Evolutionary conservation across 2,888 invertebrate species (phyloP).

Genomic region (Lithophane semibrunnea): DNA sequence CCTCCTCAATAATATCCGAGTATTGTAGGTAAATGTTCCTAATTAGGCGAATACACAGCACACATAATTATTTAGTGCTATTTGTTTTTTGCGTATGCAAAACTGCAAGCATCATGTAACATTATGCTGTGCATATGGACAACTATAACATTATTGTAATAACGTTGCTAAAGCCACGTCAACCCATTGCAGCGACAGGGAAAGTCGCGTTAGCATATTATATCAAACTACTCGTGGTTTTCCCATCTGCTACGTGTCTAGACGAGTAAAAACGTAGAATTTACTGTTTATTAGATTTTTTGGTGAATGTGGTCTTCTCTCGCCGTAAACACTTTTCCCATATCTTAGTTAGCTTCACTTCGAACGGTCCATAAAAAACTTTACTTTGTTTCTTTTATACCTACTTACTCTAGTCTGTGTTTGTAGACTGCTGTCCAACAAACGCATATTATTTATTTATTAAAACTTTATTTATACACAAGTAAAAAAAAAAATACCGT

Average conservation of each 20-base stretch:
- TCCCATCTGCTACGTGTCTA: constrained; percentile 6
- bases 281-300: neutral
- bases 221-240: constrained; percentile 4
- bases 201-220: constrained; percentile 31
- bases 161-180: constrained; percentile 22
- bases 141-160: constrained; percentile 35
- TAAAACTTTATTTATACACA: too few relatives aligned
- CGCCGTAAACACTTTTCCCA: neutral
- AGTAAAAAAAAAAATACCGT: too few relatives aligned
- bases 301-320: neutral
- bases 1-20: too few relatives aligned
- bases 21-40: neutral
- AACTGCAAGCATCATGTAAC: neutral
- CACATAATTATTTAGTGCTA: neutral
- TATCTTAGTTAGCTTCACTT: neutral
- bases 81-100: neutral
- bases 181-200: constrained; percentile 10
- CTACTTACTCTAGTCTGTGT: neutral
- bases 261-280: neutral
- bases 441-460: neutral
- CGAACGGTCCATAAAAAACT: neutral
- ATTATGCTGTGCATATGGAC: neutral
- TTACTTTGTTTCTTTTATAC: neutral
- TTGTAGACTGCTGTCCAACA: neutral
- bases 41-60: neutral